These are phyloP conservation scores for Xylophagus ater DNA, from an alignment of 2,888 invertebrate genomes.

Conservation along the genomic window DNA sequence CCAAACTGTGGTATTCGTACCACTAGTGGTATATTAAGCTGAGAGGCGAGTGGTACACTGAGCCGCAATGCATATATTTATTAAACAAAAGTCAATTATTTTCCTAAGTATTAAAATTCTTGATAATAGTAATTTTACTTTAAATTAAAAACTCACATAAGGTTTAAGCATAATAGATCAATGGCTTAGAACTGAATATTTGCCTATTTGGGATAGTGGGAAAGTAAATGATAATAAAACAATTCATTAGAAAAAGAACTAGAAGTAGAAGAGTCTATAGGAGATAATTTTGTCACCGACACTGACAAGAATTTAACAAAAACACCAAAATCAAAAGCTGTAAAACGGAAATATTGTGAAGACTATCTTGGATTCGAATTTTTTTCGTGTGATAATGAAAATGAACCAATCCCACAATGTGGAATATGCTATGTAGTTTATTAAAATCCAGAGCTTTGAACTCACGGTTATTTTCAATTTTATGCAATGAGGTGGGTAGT, in stretches of 20 bases:
- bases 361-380: background rate
- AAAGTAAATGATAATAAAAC: background rate
- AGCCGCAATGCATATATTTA: background rate
- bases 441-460: no score
- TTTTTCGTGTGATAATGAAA: background rate
- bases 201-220: background rate
- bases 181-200: background rate
- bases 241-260: no score
- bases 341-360: background rate
- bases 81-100: no score
- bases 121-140: background rate
- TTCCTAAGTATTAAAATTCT: background rate
- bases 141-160: background rate
- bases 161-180: background rate
- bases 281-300: no score
- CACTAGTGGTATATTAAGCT: background rate
- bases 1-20: background rate
- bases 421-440: background rate
- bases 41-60: background rate
- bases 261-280: no score
- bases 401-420: background rate
- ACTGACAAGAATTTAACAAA: background rate
- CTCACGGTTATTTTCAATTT: no score
- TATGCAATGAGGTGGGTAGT: conserved; percentile 19
- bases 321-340: background rate